These are phyloP conservation scores for Natrix natrix DNA, from an alignment of 2,797 vertebrate species.

Conservation along the genomic window DNA sequence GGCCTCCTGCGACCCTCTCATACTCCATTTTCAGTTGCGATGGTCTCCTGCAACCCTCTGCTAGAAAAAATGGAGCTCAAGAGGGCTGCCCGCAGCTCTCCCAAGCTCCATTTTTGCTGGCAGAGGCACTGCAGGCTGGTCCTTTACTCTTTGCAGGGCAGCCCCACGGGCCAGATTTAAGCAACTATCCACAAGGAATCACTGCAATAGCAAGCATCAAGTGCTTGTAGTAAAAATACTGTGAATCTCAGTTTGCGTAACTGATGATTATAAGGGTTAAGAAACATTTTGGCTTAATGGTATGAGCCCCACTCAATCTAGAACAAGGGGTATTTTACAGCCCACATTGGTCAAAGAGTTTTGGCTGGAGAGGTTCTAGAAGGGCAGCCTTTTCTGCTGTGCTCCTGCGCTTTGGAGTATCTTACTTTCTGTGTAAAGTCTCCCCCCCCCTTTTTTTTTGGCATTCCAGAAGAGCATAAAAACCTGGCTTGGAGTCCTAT, in stretches of 20 bases:
- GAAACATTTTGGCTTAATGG: neutral
- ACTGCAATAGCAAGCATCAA: neutral
- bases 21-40: no score
- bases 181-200: neutral
- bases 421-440: neutral
- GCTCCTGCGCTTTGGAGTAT: neutral
- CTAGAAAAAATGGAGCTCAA: no score
- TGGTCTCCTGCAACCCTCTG: no score
- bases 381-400: neutral
- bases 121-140: no score
- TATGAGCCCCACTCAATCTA: neutral
- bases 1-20: no score
- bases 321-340: neutral
- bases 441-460: neutral
- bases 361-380: neutral
- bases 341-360: neutral
- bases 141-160: no score
- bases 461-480: neutral
- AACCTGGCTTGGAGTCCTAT: neutral
- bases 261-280: neutral
- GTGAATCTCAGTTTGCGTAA: neutral
- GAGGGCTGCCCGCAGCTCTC: no score
- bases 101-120: no score
- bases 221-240: neutral
- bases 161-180: no score